These are phyloP conservation scores for Tangara arthus DNA, from an alignment of 2,797 vertebrate species.

Conservation along the genomic window DNA sequence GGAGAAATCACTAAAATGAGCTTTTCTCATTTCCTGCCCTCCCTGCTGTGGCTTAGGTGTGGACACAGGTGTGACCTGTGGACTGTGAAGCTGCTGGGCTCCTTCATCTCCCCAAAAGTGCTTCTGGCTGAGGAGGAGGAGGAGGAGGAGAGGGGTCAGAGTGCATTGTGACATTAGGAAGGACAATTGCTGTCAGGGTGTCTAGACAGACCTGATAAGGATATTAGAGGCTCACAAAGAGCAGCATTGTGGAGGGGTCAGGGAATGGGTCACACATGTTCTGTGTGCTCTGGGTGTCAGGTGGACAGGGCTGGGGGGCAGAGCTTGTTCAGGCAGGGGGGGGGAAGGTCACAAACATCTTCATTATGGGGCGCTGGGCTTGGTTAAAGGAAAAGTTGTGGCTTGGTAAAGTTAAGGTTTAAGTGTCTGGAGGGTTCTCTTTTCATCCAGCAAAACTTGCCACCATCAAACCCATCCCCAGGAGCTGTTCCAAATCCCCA, in stretches of 20 bases:
- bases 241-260: constrained; percentile 79
- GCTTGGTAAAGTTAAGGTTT: not conserved
- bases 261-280: constrained; percentile 76
- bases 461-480: no score
- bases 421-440: rapidly evolving
- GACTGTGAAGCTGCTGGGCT: not conserved
- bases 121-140: not conserved
- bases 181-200: constrained; percentile 81
- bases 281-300: constrained; percentile 63
- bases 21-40: not conserved
- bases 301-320: constrained; percentile 63
- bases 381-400: not conserved
- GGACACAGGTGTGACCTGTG: constrained; percentile 24
- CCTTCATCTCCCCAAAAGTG: not conserved
- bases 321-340: not conserved
- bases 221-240: constrained; percentile 87
- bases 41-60: not conserved
- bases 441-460: not conserved
- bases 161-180: constrained; percentile 32
- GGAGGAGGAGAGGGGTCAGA: constrained; percentile 46
- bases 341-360: not conserved
- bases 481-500: no score
- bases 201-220: constrained; percentile 93
- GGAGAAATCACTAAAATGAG: rapidly evolving
- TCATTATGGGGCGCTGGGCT: not conserved